Conservation (phyloP, 1,140 invertebrate species). For the Drosophila sechellia region DNA sequence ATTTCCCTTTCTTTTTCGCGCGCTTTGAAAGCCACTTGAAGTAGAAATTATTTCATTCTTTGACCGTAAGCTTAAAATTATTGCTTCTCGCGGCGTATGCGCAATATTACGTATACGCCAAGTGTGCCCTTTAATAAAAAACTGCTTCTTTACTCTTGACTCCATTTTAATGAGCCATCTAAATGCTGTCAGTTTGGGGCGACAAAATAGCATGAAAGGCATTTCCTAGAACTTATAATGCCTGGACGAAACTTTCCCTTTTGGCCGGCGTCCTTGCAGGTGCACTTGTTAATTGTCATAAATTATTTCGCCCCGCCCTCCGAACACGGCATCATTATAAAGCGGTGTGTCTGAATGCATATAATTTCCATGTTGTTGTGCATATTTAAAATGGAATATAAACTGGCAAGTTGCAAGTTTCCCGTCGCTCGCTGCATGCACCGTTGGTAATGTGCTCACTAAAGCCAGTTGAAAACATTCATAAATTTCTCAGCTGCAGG, state of each 20-base stretch:
- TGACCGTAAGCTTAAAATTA: slow-evolving; percentile 10
- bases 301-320: slow-evolving; percentile 52
- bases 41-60: slow-evolving; percentile 32
- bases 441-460: slow-evolving; percentile 50
- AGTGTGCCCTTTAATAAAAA: not conserved
- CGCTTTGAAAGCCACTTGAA: slow-evolving; percentile 4
- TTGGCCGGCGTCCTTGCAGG: slow-evolving; percentile 24
- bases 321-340: slow-evolving; percentile 30
- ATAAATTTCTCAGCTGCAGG: slow-evolving; percentile 62
- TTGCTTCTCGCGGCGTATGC: slow-evolving; percentile 21
- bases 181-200: slow-evolving; percentile 29
- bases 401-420: slow-evolving; percentile 40
- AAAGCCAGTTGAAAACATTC: slow-evolving; percentile 71
- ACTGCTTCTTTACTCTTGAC: not conserved
- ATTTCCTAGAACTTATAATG: slow-evolving; percentile 38
- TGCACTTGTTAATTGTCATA: slow-evolving; percentile 75
- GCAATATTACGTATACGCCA: slow-evolving; percentile 26
- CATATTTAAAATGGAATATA: slow-evolving; percentile 71
- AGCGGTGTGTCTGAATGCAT: slow-evolving; percentile 39
- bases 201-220: slow-evolving; percentile 42
- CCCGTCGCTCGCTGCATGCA: slow-evolving; percentile 17
- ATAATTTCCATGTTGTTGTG: slow-evolving; percentile 70
- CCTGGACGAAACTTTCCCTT: slow-evolving; percentile 32
- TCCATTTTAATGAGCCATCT: slow-evolving; percentile 35
- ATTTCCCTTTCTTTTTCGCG: slow-evolving; percentile 9